phyloP scores from a whole-genome alignment of 1,140 invertebrate species.

The Cheumatopsyche charites region DNA sequence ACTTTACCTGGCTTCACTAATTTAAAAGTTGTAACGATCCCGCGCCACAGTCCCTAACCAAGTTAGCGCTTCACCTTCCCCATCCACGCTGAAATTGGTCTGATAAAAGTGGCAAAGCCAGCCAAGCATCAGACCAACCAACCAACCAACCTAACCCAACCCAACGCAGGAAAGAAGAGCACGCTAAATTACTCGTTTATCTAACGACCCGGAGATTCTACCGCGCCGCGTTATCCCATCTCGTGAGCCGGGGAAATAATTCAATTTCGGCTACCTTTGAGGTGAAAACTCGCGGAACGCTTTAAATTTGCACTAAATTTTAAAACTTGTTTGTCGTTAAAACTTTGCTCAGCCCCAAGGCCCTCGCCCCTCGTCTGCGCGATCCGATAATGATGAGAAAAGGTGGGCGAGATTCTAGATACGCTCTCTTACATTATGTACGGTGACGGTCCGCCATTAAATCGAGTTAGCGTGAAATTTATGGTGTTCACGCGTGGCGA shows the following conservation, averaged over 20 bases:
- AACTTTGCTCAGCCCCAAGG: constrained; percentile 31
- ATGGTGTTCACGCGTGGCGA: background rate
- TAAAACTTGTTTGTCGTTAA: constrained; percentile 49
- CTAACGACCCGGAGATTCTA: constrained; percentile 39
- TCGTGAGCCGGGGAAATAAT: constrained; percentile 40
- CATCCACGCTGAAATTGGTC: constrained; percentile 32
- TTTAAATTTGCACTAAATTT: constrained; percentile 49
- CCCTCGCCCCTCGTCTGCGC: background rate
- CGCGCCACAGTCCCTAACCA: background rate
- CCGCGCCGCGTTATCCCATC: constrained; percentile 29
- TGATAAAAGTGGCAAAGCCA: constrained; percentile 35
- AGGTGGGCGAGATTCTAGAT: constrained; percentile 5
- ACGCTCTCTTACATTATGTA: background rate
- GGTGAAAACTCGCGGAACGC: constrained; percentile 44
- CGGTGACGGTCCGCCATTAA: background rate
- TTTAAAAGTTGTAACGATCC: constrained; percentile 35
- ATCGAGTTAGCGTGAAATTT: constrained; percentile 17
- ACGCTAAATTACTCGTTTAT: constrained; percentile 45
- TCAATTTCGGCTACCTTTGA: constrained; percentile 48
- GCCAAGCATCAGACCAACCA: constrained; percentile 17
- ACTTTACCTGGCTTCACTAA: constrained; percentile 27
- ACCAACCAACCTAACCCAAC: background rate
- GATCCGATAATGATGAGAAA: constrained; percentile 8
- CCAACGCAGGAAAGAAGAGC: constrained; percentile 8
- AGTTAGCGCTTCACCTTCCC: constrained; percentile 11